Conservation (phyloP, 2,113 vertebrate species). For the Cryptomyrus ogoouensis region DNA sequence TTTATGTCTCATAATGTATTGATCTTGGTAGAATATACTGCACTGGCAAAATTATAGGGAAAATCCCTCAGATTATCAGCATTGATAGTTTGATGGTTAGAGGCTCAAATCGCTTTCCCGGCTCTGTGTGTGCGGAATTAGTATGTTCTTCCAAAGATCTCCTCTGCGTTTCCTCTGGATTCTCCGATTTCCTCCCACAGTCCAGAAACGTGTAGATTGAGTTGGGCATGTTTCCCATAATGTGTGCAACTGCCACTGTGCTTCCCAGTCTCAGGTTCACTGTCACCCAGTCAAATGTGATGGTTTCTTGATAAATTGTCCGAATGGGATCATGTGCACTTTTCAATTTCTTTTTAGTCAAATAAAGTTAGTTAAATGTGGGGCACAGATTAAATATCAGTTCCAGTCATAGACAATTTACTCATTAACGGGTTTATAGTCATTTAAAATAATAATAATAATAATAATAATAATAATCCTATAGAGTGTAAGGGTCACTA, state of each 20-base stretch:
- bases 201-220: background rate
- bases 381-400: background rate
- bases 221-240: background rate
- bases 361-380: background rate
- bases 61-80: background rate
- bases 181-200: background rate
- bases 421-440: background rate
- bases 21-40: background rate
- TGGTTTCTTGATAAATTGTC: background rate
- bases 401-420: background rate
- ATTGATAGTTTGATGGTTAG: background rate
- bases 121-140: background rate
- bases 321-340: background rate
- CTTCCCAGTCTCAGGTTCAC: background rate
- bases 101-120: background rate
- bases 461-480: background rate
- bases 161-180: background rate
- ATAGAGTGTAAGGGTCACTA: background rate
- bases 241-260: fast-evolving
- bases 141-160: background rate
- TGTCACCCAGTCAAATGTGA: background rate
- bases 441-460: background rate
- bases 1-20: background rate
- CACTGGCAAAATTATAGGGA: background rate
- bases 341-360: background rate